A percentile compares a stretch with the other conserved stretches of the same genome.
phyloP scores from a whole-genome alignment of 2,888 invertebrate genomes.

The Crematogaster levior region DNA sequence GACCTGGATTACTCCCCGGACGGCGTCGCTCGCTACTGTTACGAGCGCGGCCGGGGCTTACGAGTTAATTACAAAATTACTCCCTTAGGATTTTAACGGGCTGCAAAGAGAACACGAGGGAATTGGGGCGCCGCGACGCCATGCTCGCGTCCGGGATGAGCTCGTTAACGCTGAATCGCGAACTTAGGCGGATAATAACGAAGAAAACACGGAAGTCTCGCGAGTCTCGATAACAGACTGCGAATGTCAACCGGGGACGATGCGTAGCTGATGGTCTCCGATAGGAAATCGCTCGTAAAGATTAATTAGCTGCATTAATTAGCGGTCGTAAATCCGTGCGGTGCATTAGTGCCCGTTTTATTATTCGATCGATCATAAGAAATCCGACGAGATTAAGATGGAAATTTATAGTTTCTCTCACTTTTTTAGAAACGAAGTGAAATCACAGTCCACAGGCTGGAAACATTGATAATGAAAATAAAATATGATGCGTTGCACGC shows the following conservation, averaged over 20 bases:
- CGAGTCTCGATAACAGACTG: neutral
- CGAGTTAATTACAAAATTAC: slow-evolving; percentile 75
- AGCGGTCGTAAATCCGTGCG: neutral
- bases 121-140: slow-evolving; percentile 44
- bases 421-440: slow-evolving; percentile 1
- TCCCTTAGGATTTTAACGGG: slow-evolving; percentile 72
- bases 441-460: slow-evolving; percentile 9
- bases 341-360: slow-evolving; percentile 4
- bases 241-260: too few relatives aligned
- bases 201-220: neutral
- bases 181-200: slow-evolving; percentile 47
- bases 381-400: neutral
- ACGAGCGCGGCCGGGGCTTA: slow-evolving; percentile 53
- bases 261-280: neutral
- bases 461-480: neutral
- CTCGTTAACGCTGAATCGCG: slow-evolving; percentile 71
- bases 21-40: slow-evolving; percentile 68
- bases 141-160: slow-evolving; percentile 50
- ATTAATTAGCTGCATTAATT: slow-evolving; percentile 11
- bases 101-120: slow-evolving; percentile 18
- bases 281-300: slow-evolving; percentile 27
- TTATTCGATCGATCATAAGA: slow-evolving; percentile 19
- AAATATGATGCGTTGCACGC: neutral
- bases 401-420: slow-evolving; percentile 8
- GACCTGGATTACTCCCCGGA: slow-evolving; percentile 60